Evolutionary conservation across 2,113 vertebrate genomes (phyloP).

Genomic region (Rhinichthys klamathensis): DNA sequence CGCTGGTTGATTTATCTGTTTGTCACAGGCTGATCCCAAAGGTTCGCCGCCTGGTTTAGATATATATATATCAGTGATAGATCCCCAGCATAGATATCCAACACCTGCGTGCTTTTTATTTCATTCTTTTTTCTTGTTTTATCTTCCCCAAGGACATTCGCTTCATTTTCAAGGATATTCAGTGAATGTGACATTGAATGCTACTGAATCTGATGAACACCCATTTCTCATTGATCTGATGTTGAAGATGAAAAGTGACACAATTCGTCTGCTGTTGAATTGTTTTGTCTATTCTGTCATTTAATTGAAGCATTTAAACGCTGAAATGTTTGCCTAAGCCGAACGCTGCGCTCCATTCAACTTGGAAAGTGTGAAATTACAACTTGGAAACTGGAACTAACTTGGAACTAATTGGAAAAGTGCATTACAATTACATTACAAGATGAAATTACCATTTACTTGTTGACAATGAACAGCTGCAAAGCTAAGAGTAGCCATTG

Average conservation of each 20-base stretch:
- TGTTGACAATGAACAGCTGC: too few relatives aligned
- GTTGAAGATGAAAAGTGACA: background rate
- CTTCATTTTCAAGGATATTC: background rate
- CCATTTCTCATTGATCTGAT: background rate
- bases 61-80: background rate
- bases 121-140: background rate
- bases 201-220: background rate
- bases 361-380: background rate
- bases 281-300: background rate
- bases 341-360: background rate
- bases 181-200: background rate
- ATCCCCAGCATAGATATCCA: background rate
- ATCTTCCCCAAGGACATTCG: background rate
- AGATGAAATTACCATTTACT: background rate
- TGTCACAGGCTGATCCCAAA: slow-evolving; percentile 4
- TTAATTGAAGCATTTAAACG: background rate
- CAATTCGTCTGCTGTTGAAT: background rate
- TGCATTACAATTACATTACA: too few relatives aligned
- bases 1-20: slow-evolving; percentile 19
- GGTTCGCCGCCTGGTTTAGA: background rate
- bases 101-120: background rate
- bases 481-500: too few relatives aligned
- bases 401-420: too few relatives aligned
- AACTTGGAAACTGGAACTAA: background rate
- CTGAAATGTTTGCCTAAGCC: background rate